Evolutionary conservation across 1,140 invertebrate species (phyloP).

Genomic region (Tribolium castaneum): DNA sequence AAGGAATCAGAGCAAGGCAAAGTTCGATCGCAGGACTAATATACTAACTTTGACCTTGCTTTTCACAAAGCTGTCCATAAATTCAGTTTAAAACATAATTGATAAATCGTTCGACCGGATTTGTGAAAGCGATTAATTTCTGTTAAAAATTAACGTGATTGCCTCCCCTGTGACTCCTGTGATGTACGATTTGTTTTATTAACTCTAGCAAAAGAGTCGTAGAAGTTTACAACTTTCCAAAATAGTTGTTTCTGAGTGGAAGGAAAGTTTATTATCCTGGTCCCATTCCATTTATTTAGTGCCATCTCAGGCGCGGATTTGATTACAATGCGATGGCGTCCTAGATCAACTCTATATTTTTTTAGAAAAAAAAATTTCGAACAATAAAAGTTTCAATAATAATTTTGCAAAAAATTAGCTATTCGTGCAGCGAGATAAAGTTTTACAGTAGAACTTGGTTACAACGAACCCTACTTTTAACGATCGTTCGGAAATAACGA

Average conservation of each 20-base stretch:
- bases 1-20: constrained; percentile 17
- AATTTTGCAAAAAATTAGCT: too few species aligned
- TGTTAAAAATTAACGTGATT: neutral
- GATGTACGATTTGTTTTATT: neutral
- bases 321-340: too few species aligned
- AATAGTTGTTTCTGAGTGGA: neutral
- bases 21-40: constrained; percentile 19
- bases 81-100: neutral
- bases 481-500: too few species aligned
- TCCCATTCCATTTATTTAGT: neutral
- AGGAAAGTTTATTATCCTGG: neutral
- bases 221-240: neutral
- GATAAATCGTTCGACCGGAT: neutral
- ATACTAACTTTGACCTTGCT: constrained; percentile 14
- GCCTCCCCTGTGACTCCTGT: neutral
- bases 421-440: too few species aligned
- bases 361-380: neutral
- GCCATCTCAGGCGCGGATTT: neutral
- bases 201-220: neutral
- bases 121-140: neutral
- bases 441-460: too few species aligned
- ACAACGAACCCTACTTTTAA: too few species aligned
- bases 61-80: neutral
- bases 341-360: neutral
- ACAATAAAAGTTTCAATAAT: too few species aligned